phyloP scores from a whole-genome alignment of 2,888 invertebrate species.

The Acronicta aceris region DNA sequence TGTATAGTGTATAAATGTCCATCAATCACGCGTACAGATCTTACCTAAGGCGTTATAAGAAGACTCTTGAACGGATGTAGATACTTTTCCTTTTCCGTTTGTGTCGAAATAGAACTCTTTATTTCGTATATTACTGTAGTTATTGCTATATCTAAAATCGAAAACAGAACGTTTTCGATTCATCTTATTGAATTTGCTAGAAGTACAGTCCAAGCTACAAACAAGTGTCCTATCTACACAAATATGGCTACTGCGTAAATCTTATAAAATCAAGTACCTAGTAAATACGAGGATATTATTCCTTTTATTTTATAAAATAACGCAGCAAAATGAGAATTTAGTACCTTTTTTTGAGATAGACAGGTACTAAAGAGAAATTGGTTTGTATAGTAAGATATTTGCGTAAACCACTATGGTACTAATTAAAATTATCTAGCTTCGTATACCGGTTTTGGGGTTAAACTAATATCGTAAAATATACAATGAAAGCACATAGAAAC shows the following conservation, averaged over 20 bases:
- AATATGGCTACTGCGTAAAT: neutral
- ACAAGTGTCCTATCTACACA: constrained; percentile 1
- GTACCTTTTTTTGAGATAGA: too few relatives aligned
- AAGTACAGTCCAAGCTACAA: constrained; percentile 21
- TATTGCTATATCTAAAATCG: neutral
- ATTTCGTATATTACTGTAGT: constrained; percentile 15
- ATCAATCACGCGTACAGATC: constrained; percentile 67
- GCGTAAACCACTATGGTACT: constrained; percentile 11
- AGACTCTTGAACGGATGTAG: constrained; percentile 53
- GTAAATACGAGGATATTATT: too few relatives aligned
- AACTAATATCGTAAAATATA: constrained; percentile 25
- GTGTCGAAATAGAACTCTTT: constrained; percentile 26
- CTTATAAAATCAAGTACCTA: neutral
- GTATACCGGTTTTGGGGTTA: constrained; percentile 14
- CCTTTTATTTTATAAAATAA: too few relatives aligned
- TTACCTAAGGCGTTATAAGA: constrained; percentile 59
- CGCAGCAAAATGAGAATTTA: neutral
- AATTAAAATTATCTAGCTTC: constrained; percentile 28
- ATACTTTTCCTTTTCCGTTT: constrained; percentile 40
- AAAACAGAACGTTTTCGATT: neutral
- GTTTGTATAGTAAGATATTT: constrained; percentile 30
- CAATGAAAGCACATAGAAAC: constrained; percentile 11
- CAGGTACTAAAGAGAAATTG: constrained; percentile 28
- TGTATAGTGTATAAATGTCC: constrained; percentile 60
- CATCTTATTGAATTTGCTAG: constrained; percentile 22